Conservation (phyloP, 2,888 invertebrate species). For the Agrilus cyanescens region DNA sequence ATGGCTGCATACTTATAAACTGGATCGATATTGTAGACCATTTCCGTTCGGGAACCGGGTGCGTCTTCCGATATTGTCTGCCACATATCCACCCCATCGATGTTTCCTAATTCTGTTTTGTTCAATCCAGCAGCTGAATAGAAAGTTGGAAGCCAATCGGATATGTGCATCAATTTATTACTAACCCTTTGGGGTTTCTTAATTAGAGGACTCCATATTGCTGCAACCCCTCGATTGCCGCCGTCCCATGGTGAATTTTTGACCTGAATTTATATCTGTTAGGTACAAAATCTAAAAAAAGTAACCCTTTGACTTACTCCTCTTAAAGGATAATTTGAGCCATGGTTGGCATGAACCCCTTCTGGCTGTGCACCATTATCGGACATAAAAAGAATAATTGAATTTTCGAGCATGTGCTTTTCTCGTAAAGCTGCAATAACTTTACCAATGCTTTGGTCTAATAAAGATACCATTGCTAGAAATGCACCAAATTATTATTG, state of each 20-base stretch:
- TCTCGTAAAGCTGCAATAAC: slow-evolving; percentile 58
- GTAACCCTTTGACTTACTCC: slow-evolving; percentile 43
- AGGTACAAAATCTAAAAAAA: not conserved
- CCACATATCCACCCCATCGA: slow-evolving; percentile 46
- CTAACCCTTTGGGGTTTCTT: slow-evolving; percentile 44
- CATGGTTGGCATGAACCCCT: slow-evolving; percentile 61
- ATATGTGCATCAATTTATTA: slow-evolving; percentile 50
- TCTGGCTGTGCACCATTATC: slow-evolving; percentile 80
- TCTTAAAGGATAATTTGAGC: slow-evolving; percentile 68
- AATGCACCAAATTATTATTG: slow-evolving; percentile 16
- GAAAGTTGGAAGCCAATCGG: slow-evolving; percentile 61
- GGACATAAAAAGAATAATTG: slow-evolving; percentile 75
- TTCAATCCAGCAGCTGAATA: slow-evolving; percentile 44
- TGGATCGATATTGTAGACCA: slow-evolving; percentile 47
- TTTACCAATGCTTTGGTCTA: slow-evolving; percentile 79
- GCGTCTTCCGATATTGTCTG: slow-evolving; percentile 36
- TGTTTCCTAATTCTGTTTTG: slow-evolving; percentile 37
- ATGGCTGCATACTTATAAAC: slow-evolving; percentile 43
- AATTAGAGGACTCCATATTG: slow-evolving; percentile 53
- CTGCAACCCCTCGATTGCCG: slow-evolving; percentile 49
- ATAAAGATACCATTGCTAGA: slow-evolving; percentile 75
- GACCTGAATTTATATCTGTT: slow-evolving; percentile 43
- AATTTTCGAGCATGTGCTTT: slow-evolving; percentile 65
- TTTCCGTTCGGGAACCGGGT: slow-evolving; percentile 40
- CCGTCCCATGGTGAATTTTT: slow-evolving; percentile 65